These are phyloP conservation scores for Sinopyrophorus schimmeli DNA, from an alignment of 2,888 invertebrate species.

Conservation along the genomic window DNA sequence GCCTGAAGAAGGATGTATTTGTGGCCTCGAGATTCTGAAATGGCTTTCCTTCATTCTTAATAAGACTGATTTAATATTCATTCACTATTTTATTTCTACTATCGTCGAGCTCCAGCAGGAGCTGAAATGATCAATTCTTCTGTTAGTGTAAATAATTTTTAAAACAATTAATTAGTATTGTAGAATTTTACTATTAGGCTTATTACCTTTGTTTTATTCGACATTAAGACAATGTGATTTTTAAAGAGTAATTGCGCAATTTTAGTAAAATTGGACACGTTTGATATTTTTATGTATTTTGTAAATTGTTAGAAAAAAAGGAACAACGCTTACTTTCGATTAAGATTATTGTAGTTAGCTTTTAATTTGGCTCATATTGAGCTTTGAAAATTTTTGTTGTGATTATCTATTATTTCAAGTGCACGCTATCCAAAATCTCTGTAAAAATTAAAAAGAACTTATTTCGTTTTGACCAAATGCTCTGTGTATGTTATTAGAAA, in stretches of 20 bases:
- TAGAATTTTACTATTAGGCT: slow-evolving; percentile 20
- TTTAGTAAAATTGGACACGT: slow-evolving; percentile 24
- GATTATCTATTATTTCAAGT: slow-evolving; percentile 37
- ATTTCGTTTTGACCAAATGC: slow-evolving; percentile 30
- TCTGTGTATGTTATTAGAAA: slow-evolving; percentile 22
- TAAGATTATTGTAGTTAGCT: slow-evolving; percentile 29
- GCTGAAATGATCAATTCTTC: slow-evolving; percentile 33
- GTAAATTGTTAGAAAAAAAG: slow-evolving; percentile 27
- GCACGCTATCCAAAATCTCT: slow-evolving; percentile 40
- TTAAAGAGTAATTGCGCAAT: slow-evolving; percentile 28
- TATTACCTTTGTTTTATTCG: slow-evolving; percentile 17
- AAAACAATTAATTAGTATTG: slow-evolving; percentile 24
- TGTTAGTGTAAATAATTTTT: slow-evolving; percentile 39
- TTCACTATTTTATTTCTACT: slow-evolving; percentile 34
- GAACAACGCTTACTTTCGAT: slow-evolving; percentile 31
- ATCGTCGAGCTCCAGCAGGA: slow-evolving; percentile 25
- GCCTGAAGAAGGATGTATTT: slow-evolving; percentile 8
- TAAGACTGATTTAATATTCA: slow-evolving; percentile 51
- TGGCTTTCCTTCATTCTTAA: slow-evolving; percentile 44
- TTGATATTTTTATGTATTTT: slow-evolving; percentile 32
- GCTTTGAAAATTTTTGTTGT: slow-evolving; percentile 43
- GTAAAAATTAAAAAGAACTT: no score
- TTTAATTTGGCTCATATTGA: slow-evolving; percentile 36
- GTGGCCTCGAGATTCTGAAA: slow-evolving; percentile 26
- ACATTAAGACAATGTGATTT: slow-evolving; percentile 41